phyloP scores from a whole-genome alignment of 2,797 vertebrate genomes.

The Morelia viridis region DNA sequence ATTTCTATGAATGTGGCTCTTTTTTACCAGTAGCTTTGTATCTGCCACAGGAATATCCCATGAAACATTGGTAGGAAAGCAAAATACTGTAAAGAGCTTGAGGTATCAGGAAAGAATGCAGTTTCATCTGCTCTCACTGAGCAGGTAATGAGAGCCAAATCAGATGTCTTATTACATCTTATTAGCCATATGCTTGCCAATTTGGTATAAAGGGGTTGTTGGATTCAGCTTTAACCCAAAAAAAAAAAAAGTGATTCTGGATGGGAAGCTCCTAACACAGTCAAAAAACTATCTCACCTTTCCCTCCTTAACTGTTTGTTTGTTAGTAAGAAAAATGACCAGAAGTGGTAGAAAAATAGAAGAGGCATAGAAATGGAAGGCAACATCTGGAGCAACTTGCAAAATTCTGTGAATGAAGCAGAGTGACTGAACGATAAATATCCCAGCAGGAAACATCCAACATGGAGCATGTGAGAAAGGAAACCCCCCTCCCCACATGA shows the following conservation, averaged over 20 bases:
- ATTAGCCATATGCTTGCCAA: not conserved
- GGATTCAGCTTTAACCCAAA: not conserved
- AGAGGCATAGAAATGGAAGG: not conserved
- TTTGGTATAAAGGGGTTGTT: not conserved
- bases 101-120: not conserved
- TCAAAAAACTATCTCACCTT: not conserved
- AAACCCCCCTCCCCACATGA: not conserved
- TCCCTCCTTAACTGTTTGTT: not conserved
- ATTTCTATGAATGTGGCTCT: not conserved
- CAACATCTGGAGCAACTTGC: not conserved
- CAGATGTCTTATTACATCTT: too few relatives aligned
- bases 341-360: not conserved
- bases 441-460: not conserved
- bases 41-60: not conserved
- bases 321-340: not conserved
- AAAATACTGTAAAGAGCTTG: not conserved
- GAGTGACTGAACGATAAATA: not conserved
- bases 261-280: not conserved
- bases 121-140: not conserved
- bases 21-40: not conserved
- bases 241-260: not conserved
- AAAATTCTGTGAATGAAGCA: not conserved
- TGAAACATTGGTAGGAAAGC: not conserved
- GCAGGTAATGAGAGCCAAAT: not conserved
- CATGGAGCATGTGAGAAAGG: not conserved